Conservation (phyloP, 2,888 invertebrate species). For the Lasioglossum marginatum region DNA sequence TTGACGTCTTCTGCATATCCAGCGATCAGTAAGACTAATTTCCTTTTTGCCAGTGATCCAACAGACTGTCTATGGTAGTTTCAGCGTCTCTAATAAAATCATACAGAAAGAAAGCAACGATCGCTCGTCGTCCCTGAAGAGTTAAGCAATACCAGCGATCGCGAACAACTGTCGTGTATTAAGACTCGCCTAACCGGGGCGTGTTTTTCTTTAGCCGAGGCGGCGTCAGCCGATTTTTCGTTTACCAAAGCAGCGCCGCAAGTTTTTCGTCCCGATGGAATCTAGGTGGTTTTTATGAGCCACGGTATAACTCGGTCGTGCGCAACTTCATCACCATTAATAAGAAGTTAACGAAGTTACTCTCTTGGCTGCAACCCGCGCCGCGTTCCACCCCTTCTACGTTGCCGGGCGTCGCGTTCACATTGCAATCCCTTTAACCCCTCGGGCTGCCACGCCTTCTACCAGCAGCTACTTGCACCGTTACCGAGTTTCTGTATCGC, state of each 20-base stretch:
- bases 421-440: conserved; percentile 23
- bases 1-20: too few species aligned
- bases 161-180: conserved; percentile 19
- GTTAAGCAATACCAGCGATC: conserved; percentile 5
- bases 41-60: too few species aligned
- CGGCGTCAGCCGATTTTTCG: conserved; percentile 47
- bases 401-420: conserved; percentile 31
- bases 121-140: neutral
- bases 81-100: too few species aligned
- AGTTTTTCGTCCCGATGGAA: conserved; percentile 43
- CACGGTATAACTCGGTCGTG: conserved; percentile 46
- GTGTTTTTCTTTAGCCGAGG: neutral
- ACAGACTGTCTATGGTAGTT: too few species aligned
- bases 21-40: too few species aligned
- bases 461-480: conserved; percentile 63
- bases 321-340: conserved; percentile 72
- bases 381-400: conserved; percentile 20
- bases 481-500: conserved; percentile 61
- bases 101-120: neutral
- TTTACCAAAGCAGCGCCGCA: conserved; percentile 15
- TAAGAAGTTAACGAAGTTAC: conserved; percentile 75
- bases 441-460: conserved; percentile 37
- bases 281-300: conserved; percentile 63
- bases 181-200: neutral
- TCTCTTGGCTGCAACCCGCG: conserved; percentile 39